These are phyloP conservation scores for Acrocyrtus sp. DNA, from an alignment of 2,888 invertebrate species.

Conservation along the genomic window DNA sequence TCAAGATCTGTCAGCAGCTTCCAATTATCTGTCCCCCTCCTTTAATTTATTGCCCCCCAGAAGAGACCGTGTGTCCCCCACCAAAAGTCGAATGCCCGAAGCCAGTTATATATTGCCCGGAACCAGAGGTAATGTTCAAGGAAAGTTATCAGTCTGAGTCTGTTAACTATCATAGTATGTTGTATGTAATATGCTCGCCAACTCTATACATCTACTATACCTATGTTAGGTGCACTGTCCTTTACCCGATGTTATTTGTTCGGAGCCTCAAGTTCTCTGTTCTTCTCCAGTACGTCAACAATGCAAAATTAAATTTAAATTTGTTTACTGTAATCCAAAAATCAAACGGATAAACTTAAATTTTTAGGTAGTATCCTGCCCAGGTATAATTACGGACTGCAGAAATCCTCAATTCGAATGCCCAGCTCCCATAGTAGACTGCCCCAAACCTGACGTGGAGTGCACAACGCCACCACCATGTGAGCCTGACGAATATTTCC, in stretches of 20 bases:
- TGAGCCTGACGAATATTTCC: slow-evolving; percentile 3
- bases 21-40: slow-evolving; percentile 52
- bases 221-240: slow-evolving; percentile 40
- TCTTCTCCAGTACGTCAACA: slow-evolving; percentile 30
- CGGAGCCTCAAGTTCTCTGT: slow-evolving; percentile 20
- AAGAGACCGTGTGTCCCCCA: slow-evolving; percentile 23
- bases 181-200: too few relatives aligned
- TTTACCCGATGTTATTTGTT: slow-evolving; percentile 21
- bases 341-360: not conserved
- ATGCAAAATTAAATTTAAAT: not conserved
- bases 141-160: too few relatives aligned
- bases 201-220: too few relatives aligned
- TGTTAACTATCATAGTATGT: too few relatives aligned
- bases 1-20: slow-evolving; percentile 30
- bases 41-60: slow-evolving; percentile 38
- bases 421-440: slow-evolving; percentile 29
- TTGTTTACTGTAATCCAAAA: not conserved
- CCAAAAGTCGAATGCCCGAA: slow-evolving; percentile 31
- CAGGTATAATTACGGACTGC: slow-evolving; percentile 26
- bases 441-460: slow-evolving; percentile 22
- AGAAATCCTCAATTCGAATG: slow-evolving; percentile 20
- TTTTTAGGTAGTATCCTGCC: slow-evolving; percentile 40
- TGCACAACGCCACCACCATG: too few relatives aligned
- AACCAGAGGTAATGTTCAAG: slow-evolving; percentile 29
- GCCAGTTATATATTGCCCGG: slow-evolving; percentile 37